Conservation (phyloP, 2,888 invertebrate genomes). For the Rhagonycha fulva region DNA sequence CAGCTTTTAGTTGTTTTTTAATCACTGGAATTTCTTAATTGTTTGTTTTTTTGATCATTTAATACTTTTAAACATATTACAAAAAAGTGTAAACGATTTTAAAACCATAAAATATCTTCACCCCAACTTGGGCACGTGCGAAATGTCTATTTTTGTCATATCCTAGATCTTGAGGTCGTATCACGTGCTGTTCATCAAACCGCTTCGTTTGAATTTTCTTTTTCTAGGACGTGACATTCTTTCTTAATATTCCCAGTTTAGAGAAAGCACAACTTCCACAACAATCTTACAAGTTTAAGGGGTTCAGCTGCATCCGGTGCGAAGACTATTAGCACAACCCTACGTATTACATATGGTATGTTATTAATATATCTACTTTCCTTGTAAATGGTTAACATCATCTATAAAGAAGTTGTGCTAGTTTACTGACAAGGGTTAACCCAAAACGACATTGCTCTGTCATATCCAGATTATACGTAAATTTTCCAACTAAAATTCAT, state of each 20-base stretch:
- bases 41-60: background rate
- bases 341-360: constrained; percentile 11
- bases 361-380: constrained; percentile 8
- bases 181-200: constrained; percentile 2
- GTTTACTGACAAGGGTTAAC: constrained; percentile 1
- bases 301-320: constrained; percentile 17
- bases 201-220: constrained; percentile 15
- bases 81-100: background rate
- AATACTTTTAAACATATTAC: background rate
- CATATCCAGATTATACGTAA: background rate
- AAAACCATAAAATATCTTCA: background rate
- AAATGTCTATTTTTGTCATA: constrained; percentile 6
- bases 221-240: constrained; percentile 19
- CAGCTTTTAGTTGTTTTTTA: background rate
- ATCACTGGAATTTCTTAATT: background rate
- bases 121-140: background rate
- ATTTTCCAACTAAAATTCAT: background rate
- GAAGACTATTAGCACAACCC: constrained; percentile 2
- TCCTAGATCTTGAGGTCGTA: background rate
- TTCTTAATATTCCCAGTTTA: constrained; percentile 14
- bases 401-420: constrained; percentile 1
- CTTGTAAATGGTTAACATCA: constrained; percentile 5
- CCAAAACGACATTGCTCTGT: constrained; percentile 1
- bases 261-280: constrained; percentile 7
- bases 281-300: constrained; percentile 16